Evolutionary conservation across 2,797 vertebrate genomes (phyloP), one percentile per base, ranked within the genome.

Genomic region (Nannoperca obscura): DNA sequence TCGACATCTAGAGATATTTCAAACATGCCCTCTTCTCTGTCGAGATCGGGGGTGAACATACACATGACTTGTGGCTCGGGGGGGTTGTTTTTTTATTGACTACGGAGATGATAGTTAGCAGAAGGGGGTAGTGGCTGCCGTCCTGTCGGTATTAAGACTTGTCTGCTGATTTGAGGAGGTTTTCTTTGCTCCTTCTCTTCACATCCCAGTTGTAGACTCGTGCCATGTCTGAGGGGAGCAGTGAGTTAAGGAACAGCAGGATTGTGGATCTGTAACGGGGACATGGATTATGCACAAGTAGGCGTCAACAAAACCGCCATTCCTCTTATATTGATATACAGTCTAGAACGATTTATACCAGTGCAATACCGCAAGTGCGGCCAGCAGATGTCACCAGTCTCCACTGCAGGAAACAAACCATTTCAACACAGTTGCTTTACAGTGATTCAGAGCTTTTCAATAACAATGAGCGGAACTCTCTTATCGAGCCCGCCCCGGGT

Each of bases 121-220:
- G 76, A 42, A 17, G 20, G 53, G 50, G 47, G 63, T 19, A 11
- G 7, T 36, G 62, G 42, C 46, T 4, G 19, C 58, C 2, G 44
- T 64, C 80, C 40, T 7, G 44, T 76, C 20, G 19, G 22, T 86
- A 94, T 96, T 96, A 96, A 95, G 96, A 96, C 93, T 94, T 95
- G 75, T 94, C 95, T 86, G 94, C 95, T 69, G 94, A 96, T 93
- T 99, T 98, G 53, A 96, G 94, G 83, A 96, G 93, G 89, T 96
- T 98, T 81, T 98, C 97, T 95, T 96, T 97, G 96, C 96, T 98
- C 96, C 98, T 97, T 93, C 97, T 96, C 94, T 99, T 99, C 86
- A 99, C 97, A 7, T 99, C 98, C 98, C 98, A 99, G 49, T 99
- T 99, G 96, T 99, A 99, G 94, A 99, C 98, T 81, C 98, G 97